phyloP scores from a whole-genome alignment of 2,113 vertebrate species.

The Todiramphus chloris region DNA sequence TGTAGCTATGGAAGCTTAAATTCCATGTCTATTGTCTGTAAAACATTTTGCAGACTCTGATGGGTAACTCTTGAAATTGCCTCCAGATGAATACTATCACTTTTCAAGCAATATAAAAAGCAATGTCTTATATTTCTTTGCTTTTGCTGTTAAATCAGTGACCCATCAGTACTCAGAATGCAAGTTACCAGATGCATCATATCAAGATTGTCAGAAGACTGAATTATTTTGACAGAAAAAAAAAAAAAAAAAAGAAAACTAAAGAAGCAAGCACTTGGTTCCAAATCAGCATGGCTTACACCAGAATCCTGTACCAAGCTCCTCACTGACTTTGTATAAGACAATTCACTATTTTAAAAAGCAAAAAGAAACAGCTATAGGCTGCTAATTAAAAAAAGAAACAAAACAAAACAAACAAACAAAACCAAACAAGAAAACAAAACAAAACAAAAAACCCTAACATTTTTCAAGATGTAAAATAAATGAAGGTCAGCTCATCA shows the following conservation, averaged over 20 bases:
- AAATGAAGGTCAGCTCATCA: background rate
- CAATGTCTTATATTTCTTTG: background rate
- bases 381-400: background rate
- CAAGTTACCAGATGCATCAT: background rate
- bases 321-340: background rate
- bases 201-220: background rate
- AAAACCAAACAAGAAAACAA: background rate
- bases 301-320: background rate
- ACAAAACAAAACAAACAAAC: background rate
- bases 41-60: constrained; percentile 2
- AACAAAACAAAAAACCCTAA: background rate
- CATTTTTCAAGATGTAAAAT: background rate
- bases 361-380: background rate
- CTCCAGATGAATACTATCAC: background rate
- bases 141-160: background rate
- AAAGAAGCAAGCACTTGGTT: background rate
- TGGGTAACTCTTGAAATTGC: background rate
- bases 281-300: background rate
- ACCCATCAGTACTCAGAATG: background rate
- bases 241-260: background rate
- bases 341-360: background rate
- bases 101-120: constrained; percentile 5
- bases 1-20: background rate
- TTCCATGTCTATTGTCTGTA: background rate
- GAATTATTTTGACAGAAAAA: background rate